Conservation (phyloP, 2,113 vertebrate genomes). For the Propithecus coquereli region DNA sequence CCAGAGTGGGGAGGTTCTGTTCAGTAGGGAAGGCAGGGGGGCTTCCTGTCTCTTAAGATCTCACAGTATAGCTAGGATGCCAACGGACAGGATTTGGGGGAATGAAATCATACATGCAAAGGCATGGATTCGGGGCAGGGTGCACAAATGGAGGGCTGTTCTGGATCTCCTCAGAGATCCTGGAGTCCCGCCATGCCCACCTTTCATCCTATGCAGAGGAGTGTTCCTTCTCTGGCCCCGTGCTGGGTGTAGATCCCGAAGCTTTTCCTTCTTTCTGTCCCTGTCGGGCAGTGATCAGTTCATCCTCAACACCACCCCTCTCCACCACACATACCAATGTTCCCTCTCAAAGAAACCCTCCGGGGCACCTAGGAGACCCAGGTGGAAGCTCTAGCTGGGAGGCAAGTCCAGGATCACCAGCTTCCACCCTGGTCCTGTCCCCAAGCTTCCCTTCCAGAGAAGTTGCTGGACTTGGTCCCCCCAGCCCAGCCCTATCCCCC, state of each 20-base stretch:
- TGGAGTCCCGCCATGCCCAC: slow-evolving; percentile 21
- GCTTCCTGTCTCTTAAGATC: neutral
- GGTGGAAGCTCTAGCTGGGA: neutral
- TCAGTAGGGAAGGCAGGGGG: neutral
- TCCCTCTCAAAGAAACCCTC: neutral
- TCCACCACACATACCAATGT: too few relatives aligned
- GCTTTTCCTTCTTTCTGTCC: slow-evolving; percentile 42
- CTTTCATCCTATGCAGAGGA: slow-evolving; percentile 38
- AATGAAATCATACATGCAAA: neutral
- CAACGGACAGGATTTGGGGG: neutral
- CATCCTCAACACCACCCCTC: neutral
- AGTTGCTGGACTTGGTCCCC: neutral
- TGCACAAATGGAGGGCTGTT: neutral
- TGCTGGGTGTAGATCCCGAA: neutral
- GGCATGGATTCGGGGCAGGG: neutral
- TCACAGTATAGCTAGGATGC: neutral
- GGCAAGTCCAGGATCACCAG: neutral
- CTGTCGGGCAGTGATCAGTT: neutral
- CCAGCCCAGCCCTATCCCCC: neutral
- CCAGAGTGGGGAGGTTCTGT: neutral
- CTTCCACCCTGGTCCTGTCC: too few relatives aligned
- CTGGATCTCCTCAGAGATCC: neutral
- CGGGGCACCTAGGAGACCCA: neutral
- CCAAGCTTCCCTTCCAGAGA: neutral
- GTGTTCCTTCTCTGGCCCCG: neutral